Base-by-base conservation (phyloP, 2,113 vertebrate species). In the Nibea albiflora region DNA sequence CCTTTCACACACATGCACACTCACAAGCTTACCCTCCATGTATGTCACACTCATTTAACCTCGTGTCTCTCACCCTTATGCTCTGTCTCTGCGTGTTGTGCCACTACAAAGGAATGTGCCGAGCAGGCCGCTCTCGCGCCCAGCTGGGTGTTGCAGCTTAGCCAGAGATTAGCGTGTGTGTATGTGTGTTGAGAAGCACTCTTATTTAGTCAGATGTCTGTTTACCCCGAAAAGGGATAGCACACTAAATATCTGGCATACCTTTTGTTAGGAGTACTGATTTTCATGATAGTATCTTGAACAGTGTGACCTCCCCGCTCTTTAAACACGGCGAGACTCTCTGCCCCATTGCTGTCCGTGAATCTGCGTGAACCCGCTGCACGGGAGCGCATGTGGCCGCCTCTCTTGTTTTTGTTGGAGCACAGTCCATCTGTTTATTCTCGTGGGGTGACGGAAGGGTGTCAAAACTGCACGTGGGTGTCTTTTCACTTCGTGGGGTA, bases 61-160 rank as follows among this genome's bases (percentile, higher is more conserved):
- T 78, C 11, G 64, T 69, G 58, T 87, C 60, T 24, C 14, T 84
- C 53, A 39, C 56, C 52, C 42, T 84, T 72, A 71, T 76, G 66
- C 79, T 86, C 67, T 83, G 39, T 53, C 72, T 66, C 26, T 71
- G 56, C 54, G 47, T 76, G 88, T 86, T 84, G 73, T 86, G 68
- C 85, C 75, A 73, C 88, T 76, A 84, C 76, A 89, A 57, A 85
- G 91, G 92, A 94, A 94, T 95, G 92, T 92, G 92, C 90, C 71
- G 67, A 88, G 68, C 80, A 50, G 87, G 65, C 86, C 82, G 69
- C 73, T 90, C 90, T 91, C 73, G 89, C 64, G 46, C 87, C 85
- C 85, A 83, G 87, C 82, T 90, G 91, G 80, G 79, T 86, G 79
- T 85, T 88, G 49, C 39, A 28, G 89, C 72, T 93, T 89, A 92